Conservation (phyloP, 2,888 invertebrate genomes). For the Oxytorus armatus region DNA sequence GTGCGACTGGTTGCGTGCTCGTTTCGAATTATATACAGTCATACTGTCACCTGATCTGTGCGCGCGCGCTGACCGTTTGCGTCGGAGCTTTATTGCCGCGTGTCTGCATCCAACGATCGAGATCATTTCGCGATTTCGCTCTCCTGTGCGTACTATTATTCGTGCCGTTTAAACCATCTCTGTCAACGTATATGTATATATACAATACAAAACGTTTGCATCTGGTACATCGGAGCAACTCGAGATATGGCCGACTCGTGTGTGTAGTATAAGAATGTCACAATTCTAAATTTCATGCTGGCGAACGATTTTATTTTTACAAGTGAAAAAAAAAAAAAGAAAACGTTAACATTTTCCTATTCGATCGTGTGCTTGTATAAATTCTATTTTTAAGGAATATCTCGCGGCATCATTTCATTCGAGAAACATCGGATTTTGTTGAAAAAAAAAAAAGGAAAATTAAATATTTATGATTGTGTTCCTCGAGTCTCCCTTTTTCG, state of each 20-base stretch:
- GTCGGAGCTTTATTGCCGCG: constrained; percentile 27
- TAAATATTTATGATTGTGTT: constrained; percentile 46
- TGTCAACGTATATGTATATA: background rate
- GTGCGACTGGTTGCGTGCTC: background rate
- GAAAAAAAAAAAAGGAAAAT: constrained; percentile 21
- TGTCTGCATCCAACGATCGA: constrained; percentile 39
- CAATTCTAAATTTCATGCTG: background rate
- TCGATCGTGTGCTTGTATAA: background rate
- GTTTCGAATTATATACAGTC: constrained; percentile 18
- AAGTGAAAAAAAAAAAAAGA: background rate
- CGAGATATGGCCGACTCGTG: constrained; percentile 4
- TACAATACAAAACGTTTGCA: constrained; percentile 25
- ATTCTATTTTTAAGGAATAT: background rate
- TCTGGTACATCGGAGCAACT: constrained; percentile 28
- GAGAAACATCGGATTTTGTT: constrained; percentile 7
- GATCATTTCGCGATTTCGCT: constrained; percentile 33
- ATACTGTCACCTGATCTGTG: background rate
- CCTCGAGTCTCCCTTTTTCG: constrained; percentile 29
- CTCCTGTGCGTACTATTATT: constrained; percentile 8
- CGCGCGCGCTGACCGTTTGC: background rate
- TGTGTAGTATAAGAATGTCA: background rate
- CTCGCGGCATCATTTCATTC: background rate
- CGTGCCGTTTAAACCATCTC: constrained; percentile 17
- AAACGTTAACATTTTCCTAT: background rate
- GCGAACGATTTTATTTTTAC: background rate